A percentile compares a stretch with the other conserved stretches of the same genome.
Conservation (phyloP, 23 tunicate species). For the Clavelina lepadiformis region DNA sequence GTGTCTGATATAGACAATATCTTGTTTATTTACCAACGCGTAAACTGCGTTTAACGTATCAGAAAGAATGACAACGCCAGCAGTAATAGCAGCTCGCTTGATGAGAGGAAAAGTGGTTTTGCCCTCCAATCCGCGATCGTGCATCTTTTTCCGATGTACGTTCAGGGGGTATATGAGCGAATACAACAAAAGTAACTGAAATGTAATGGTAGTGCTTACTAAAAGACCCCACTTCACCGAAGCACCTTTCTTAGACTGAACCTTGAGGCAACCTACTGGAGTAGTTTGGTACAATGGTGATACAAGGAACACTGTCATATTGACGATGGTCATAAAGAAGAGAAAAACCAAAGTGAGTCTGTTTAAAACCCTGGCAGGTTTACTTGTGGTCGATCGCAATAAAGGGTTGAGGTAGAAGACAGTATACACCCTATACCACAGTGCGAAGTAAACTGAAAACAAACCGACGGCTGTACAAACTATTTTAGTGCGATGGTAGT, state of each 20-base stretch:
- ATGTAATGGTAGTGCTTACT: conserved; percentile 11
- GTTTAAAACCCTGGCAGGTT: neutral
- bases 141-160: conserved; percentile 2
- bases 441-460: conserved; percentile 17
- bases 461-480: conserved; percentile 18
- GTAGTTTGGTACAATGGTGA: conserved; percentile 10
- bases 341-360: conserved; percentile 6
- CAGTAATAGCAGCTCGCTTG: conserved; percentile 14
- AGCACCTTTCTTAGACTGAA: neutral
- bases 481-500: conserved; percentile 9
- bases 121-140: conserved; percentile 2
- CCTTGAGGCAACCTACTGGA: conserved; percentile 6
- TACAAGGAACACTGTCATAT: conserved; percentile 1
- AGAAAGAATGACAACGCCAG: conserved; percentile 3
- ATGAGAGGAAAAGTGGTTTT: conserved; percentile 1
- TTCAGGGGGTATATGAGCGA: conserved; percentile 20
- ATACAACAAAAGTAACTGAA: conserved; percentile 9
- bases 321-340: neutral
- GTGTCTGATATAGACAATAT: conserved; percentile 7
- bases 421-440: conserved; percentile 18
- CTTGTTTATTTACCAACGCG: conserved; percentile 4
- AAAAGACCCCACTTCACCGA: conserved; percentile 7
- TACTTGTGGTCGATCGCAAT: conserved; percentile 6
- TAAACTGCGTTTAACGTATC: conserved; percentile 5
- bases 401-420: conserved; percentile 20